Conservation (phyloP, 1,140 invertebrate species). For the Lamellibrachia luymesi region DNA sequence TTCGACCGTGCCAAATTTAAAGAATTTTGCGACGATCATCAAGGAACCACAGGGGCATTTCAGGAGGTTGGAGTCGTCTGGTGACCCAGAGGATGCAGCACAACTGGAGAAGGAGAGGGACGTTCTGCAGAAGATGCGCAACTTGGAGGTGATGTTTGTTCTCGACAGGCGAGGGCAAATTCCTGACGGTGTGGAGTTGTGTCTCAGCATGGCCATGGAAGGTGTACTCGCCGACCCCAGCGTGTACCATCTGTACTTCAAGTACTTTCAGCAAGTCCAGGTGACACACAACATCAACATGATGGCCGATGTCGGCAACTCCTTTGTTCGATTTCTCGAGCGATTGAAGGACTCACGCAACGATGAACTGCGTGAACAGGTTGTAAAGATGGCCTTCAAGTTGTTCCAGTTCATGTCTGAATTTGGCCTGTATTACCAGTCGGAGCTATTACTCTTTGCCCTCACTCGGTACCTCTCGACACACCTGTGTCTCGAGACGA, state of each 20-base stretch:
- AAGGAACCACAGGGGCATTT: slow-evolving; percentile 35
- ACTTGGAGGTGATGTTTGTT: slow-evolving; percentile 86
- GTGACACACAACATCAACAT: slow-evolving; percentile 36
- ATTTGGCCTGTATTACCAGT: not conserved
- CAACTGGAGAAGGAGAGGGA: slow-evolving; percentile 95
- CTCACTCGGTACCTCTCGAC: slow-evolving; percentile 41
- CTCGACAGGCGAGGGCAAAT: slow-evolving; percentile 41
- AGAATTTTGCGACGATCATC: slow-evolving; percentile 12
- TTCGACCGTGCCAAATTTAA: not conserved
- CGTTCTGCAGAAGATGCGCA: slow-evolving; percentile 89
- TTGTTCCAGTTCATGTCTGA: slow-evolving; percentile 10
- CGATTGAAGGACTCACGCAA: slow-evolving; percentile 31
- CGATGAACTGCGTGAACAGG: slow-evolving; percentile 31
- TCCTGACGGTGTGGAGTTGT: slow-evolving; percentile 47
- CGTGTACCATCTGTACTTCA: slow-evolving; percentile 46
- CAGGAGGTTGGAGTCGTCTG: slow-evolving; percentile 34
- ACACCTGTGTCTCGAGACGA: slow-evolving; percentile 41
- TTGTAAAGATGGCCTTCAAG: slow-evolving; percentile 1
- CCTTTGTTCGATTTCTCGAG: slow-evolving; percentile 42
- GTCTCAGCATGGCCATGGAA: slow-evolving; percentile 45
- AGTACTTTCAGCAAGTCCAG: slow-evolving; percentile 41
- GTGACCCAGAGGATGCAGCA: slow-evolving; percentile 61
- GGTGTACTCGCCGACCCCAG: slow-evolving; percentile 42
- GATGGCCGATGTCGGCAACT: slow-evolving; percentile 40
- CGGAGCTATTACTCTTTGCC: slow-evolving; percentile 39